A percentile compares a stretch with the other conserved stretches of the same genome.
phyloP scores from a whole-genome alignment of 2,797 vertebrate species.

The Atherinosoma microstoma region DNA sequence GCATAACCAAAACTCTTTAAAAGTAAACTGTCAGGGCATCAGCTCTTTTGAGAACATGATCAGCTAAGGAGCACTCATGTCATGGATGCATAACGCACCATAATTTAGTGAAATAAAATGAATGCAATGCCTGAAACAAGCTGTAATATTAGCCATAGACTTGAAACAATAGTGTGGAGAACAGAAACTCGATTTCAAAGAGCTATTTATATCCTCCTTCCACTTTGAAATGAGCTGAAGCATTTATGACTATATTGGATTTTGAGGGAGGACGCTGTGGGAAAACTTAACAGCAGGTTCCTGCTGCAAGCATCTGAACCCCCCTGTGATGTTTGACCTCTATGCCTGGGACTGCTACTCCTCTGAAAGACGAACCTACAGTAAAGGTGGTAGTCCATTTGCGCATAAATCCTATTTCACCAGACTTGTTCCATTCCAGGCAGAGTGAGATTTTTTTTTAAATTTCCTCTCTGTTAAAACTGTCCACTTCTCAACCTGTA shows the following conservation, averaged over 20 bases:
- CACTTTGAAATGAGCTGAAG: constrained; percentile 48
- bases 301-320: constrained; percentile 48
- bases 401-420: background rate
- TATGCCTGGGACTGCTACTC: constrained; percentile 9
- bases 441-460: background rate
- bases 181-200: constrained; percentile 36
- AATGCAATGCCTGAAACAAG: background rate
- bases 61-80: too few species aligned
- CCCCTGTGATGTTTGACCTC: constrained; percentile 27
- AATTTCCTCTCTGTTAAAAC: background rate
- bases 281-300: constrained; percentile 57
- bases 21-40: background rate
- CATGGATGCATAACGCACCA: background rate
- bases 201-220: constrained; percentile 56
- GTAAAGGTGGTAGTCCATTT: background rate
- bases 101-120: background rate
- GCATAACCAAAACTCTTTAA: background rate
- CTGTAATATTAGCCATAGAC: background rate
- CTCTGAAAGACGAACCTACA: constrained; percentile 19
- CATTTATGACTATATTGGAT: constrained; percentile 49
- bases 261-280: constrained; percentile 33
- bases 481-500: background rate
- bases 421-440: background rate
- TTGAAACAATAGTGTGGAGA: constrained; percentile 2
- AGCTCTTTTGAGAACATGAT: background rate